Evolutionary conservation across 2,888 invertebrate genomes (phyloP), one percentile per base, ranked within the genome.

Genomic region (Hirtodrosophila duncani): DNA sequence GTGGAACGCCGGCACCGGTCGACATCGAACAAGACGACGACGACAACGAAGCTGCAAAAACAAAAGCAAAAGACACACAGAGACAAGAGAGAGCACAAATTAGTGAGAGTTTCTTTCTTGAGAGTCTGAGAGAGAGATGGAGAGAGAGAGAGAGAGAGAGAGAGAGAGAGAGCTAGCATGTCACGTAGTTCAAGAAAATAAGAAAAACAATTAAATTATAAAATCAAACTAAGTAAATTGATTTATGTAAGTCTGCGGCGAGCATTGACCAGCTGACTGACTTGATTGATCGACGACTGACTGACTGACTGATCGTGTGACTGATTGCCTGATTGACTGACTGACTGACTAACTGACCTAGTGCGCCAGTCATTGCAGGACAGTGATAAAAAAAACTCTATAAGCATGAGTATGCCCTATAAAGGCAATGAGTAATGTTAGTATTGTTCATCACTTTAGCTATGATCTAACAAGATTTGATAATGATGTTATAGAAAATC

Each of bases 171-270:
- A 18, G 23, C 6, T 16, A 59, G 62, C 39, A 49, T 51, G 49
- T 37, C 8, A 31, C 24, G 26, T 20, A 14, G 27, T 43, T 48
- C 23, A 16, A 20, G 20, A 27, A 9, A 24, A 42, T 36, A 57
- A 38, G 20, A 29, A 49, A 58, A 62, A 60, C 71, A 80, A 71
- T 71, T 80, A 63, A 71, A 77, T 80, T 80, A 71, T 80, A 57
- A 77, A 77, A 61, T 61, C 80, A 80, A 63, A 67, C 69, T 55
- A 68, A 65, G 64, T 71, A 63, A 72, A 68, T 72, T 69, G 69
- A 81, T 78, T 81, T 68, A 68, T 75, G 62, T 68, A 72, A 66
- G 52, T 27, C 26, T 7, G 8, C 21, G 17, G n/a, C 14, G 13
- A 11, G 52, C n/a, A 10, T 8, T 9, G 14, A 23, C 11, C 8